These are phyloP conservation scores for Hydropotes inermis DNA, from an alignment of 2,113 vertebrate genomes.

Conservation along the genomic window DNA sequence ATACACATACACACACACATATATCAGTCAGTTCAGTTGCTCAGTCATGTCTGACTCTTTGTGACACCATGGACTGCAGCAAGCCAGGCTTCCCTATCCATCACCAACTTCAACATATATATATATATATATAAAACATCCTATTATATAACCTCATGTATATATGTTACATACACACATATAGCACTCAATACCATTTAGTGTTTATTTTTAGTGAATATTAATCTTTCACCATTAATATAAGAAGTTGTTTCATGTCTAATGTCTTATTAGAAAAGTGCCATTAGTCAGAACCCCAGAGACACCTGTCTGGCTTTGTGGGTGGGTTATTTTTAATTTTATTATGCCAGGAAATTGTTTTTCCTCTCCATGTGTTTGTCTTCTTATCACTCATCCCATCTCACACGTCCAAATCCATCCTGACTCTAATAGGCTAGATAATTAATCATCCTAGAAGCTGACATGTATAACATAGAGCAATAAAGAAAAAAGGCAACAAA, in stretches of 20 bases:
- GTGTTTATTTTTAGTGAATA: background rate
- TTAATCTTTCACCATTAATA: background rate
- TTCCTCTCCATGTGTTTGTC: conserved; percentile 12
- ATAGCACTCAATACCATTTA: background rate
- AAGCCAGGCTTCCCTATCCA: background rate
- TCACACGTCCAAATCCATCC: background rate
- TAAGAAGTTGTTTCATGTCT: background rate
- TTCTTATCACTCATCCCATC: conserved; percentile 17
- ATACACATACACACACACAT: background rate
- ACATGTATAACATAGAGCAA: background rate
- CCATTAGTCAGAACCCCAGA: background rate
- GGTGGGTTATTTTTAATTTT: conserved; percentile 23
- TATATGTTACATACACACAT: background rate
- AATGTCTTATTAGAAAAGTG: background rate
- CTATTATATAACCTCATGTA: background rate
- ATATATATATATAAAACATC: background rate
- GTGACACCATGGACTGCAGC: background rate
- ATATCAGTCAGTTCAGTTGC: background rate
- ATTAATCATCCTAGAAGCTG: conserved; percentile 17
- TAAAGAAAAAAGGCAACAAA: conserved; percentile 6
- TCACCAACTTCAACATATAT: background rate
- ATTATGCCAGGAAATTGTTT: conserved; percentile 52
- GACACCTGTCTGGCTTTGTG: conserved; percentile 22
- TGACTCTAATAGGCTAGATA: conserved; percentile 10
- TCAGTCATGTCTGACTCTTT: background rate